phyloP scores from a whole-genome alignment of 2,113 vertebrate species.

The Gobius niger region DNA sequence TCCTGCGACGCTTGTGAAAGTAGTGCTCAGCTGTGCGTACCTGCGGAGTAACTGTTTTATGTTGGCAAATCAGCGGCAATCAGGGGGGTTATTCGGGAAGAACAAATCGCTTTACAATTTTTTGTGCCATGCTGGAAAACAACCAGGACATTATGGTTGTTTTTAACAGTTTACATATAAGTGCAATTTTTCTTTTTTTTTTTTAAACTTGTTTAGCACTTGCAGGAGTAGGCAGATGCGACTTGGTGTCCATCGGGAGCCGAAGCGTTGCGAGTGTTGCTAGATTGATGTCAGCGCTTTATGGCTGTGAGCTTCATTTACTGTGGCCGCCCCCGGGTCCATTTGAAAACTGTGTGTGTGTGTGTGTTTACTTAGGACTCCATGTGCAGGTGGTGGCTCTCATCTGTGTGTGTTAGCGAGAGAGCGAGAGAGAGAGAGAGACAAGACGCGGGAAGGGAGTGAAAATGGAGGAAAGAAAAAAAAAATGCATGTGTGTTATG shows the following conservation, averaged over 20 bases:
- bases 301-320: slow-evolving; percentile 69
- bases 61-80: slow-evolving; percentile 26
- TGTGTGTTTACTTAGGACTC: slow-evolving; percentile 31
- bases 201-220: slow-evolving; percentile 70
- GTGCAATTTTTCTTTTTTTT: slow-evolving; percentile 57
- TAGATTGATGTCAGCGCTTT: slow-evolving; percentile 72
- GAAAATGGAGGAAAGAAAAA: too few relatives aligned
- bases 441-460: too few relatives aligned
- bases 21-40: slow-evolving; percentile 45
- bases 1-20: slow-evolving; percentile 30
- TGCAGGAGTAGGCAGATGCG: slow-evolving; percentile 63
- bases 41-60: slow-evolving; percentile 30
- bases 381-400: slow-evolving; percentile 48
- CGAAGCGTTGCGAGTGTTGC: slow-evolving; percentile 44
- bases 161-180: slow-evolving; percentile 49
- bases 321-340: slow-evolving; percentile 56
- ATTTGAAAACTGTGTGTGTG: slow-evolving; percentile 39
- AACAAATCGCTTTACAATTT: slow-evolving; percentile 42
- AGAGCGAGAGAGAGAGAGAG: slow-evolving; percentile 12
- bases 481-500: slow-evolving; percentile 8
- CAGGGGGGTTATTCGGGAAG: slow-evolving; percentile 36
- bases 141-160: slow-evolving; percentile 16
- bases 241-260: slow-evolving; percentile 64
- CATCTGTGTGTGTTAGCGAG: slow-evolving; percentile 12
- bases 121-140: slow-evolving; percentile 29